Base-by-base conservation (phyloP, 1,140 invertebrate species). In the Papilio xuthus region DNA sequence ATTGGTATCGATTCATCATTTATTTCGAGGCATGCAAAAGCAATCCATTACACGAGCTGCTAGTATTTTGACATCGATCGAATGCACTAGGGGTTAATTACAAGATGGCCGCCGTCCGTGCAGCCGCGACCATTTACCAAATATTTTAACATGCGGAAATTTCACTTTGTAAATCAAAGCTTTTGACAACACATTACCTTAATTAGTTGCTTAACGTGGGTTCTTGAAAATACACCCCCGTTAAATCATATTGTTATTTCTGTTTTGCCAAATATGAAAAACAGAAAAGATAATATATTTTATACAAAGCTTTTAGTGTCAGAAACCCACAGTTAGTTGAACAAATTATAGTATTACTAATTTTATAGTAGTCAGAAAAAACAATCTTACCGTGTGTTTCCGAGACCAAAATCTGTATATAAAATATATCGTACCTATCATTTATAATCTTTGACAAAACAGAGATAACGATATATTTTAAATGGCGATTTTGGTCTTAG, bases 31-130 rank as follows among this genome's bases (percentile, higher is more conserved):
- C 60, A 63, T 63, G 60, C 60, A 63, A 28, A 23, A 63, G 60
- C 60, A 63, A 63, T 63, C 60, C 60, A 63, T 63, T 63, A 63
- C 60, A 60, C 20, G 26, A 28, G 23, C 23, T 63, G 60, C 60
- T 12, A 26, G 12, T 63, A 28, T 63, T 63, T 63, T 63, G 60
- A 63, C 60, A 26, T 63, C 60, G 60, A 63, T 63, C 60, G 60
- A 63, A 63, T 63, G 60, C 60, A 63, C 60, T 63, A 28, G 23
- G 60, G 60, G 60, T 63, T 63, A 63, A 63, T 63, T 63, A 63
- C 60, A 63, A 63, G 23, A 63, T 63, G 60, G 60, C 26, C 26
- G 60, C 60, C 60, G 23, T 26, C 26, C 26, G 26, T 37, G 7
- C 7, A n/a, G 60, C 10, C 60, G 60, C 60, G 1, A 63, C 9